These are phyloP conservation scores for Drosophila sechellia DNA, from an alignment of 1,140 invertebrate genomes.

Conservation along the genomic window DNA sequence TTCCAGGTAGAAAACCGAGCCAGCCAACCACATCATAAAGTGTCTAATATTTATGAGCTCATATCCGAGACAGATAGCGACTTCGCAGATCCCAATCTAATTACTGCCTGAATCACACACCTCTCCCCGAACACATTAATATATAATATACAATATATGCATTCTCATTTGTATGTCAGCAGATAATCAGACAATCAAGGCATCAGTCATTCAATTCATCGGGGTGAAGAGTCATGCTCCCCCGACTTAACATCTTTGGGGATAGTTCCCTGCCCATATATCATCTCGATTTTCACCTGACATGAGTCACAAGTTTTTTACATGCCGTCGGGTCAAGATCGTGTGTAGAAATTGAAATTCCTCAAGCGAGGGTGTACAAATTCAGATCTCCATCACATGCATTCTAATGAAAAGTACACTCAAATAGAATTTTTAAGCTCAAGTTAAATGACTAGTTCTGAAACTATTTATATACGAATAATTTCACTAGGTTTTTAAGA, in stretches of 20 bases:
- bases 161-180: conserved; percentile 42
- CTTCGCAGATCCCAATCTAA: conserved; percentile 67
- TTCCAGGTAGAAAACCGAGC: conserved; percentile 41
- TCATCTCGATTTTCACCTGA: conserved; percentile 23
- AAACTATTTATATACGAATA: neutral
- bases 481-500: neutral
- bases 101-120: conserved; percentile 65
- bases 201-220: conserved; percentile 56
- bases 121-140: conserved; percentile 5
- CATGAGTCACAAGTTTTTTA: conserved; percentile 22
- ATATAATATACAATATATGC: conserved; percentile 18
- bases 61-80: conserved; percentile 56
- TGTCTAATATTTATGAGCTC: conserved; percentile 73
- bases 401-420: neutral
- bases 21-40: conserved; percentile 61
- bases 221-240: conserved; percentile 34
- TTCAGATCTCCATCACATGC: neutral
- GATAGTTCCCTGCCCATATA: conserved; percentile 21
- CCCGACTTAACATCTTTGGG: conserved; percentile 28
- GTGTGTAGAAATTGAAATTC: conserved; percentile 15
- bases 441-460: neutral
- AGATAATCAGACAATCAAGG: conserved; percentile 57
- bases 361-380: neutral
- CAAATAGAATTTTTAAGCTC: neutral
- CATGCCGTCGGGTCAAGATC: conserved; percentile 16